These are phyloP conservation scores for Crenichthys baileyi DNA, from an alignment of 2,797 vertebrate genomes.

Conservation along the genomic window DNA sequence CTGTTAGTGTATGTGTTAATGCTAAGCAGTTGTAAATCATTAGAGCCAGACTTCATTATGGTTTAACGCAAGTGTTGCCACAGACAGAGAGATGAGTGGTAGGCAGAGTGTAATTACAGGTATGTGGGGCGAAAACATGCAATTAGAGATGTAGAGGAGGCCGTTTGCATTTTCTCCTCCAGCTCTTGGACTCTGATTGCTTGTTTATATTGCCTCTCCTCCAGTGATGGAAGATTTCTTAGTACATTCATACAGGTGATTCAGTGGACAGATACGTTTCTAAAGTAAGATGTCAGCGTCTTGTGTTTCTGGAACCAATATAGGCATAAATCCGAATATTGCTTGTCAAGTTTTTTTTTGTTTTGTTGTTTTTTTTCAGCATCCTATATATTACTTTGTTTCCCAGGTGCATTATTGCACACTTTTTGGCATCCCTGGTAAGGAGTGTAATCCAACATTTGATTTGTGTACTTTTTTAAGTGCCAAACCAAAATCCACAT, in stretches of 20 bases:
- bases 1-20: constrained; percentile 62
- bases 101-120: constrained; percentile 76
- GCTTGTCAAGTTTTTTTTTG: not conserved
- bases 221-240: constrained; percentile 21
- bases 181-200: constrained; percentile 39
- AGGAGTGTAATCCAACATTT: not conserved
- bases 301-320: not conserved
- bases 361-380: not conserved
- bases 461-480: not conserved
- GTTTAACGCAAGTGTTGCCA: constrained; percentile 66
- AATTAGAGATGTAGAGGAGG: constrained; percentile 77
- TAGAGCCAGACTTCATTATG: constrained; percentile 76
- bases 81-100: constrained; percentile 70
- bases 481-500: no score
- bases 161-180: constrained; percentile 67
- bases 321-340: not conserved
- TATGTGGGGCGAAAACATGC: constrained; percentile 76
- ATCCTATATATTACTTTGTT: not conserved
- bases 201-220: constrained; percentile 38
- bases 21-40: constrained; percentile 75
- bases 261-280: not conserved
- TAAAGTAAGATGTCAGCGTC: not conserved
- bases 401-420: no score
- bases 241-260: constrained; percentile 18
- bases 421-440: not conserved